These are phyloP conservation scores for Protonibea diacanthus DNA, from an alignment of 2,797 vertebrate genomes.

Conservation along the genomic window DNA sequence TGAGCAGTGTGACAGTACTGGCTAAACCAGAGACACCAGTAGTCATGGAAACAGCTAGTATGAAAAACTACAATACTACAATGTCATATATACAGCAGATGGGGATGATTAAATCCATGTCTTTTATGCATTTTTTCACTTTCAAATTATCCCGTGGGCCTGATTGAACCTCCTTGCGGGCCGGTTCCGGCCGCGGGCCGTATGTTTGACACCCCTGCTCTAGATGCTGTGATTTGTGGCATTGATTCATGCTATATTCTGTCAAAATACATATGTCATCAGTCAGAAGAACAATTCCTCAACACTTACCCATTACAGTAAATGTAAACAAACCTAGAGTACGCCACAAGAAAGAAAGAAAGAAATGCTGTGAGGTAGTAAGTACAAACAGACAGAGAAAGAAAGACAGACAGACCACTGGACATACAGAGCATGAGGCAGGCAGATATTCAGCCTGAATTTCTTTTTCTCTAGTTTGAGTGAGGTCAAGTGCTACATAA, in stretches of 20 bases:
- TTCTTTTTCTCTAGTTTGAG: not conserved
- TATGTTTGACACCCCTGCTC: too few relatives aligned
- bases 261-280: too few relatives aligned
- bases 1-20: not conserved
- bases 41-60: slow-evolving; percentile 5
- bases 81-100: not conserved
- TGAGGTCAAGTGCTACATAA: not conserved
- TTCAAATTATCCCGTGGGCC: too few relatives aligned
- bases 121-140: too few relatives aligned
- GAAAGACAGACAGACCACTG: not conserved
- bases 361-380: too few relatives aligned
- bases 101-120: too few relatives aligned
- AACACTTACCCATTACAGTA: not conserved
- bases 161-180: too few relatives aligned
- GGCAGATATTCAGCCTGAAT: not conserved
- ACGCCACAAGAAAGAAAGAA: too few relatives aligned
- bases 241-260: not conserved
- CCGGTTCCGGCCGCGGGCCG: too few relatives aligned
- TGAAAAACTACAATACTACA: not conserved
- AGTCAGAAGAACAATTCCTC: not conserved
- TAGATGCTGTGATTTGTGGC: not conserved
- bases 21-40: not conserved
- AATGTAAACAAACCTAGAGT: not conserved
- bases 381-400: too few relatives aligned
- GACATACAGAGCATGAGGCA: not conserved